Evolutionary conservation across 2,888 invertebrate species (phyloP), one percentile per base, ranked within the genome.

Genomic region (Alcis repandata): DNA sequence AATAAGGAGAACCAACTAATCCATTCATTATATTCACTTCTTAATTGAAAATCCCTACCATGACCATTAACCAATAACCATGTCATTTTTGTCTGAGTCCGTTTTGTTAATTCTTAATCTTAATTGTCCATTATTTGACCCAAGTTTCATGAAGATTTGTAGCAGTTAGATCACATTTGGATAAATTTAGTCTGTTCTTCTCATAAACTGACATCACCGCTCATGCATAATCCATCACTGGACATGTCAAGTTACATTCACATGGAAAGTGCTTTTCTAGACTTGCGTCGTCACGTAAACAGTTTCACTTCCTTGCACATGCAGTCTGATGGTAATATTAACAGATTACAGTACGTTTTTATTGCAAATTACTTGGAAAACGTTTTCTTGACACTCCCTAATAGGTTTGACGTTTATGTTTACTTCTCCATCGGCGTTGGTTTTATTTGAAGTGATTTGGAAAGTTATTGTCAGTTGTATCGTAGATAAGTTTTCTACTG

Each of bases 251-350:
- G 59, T 64, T 46, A 49, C 63, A 59, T 59, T 59, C 51, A 15
- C 53, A 52, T 60, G 64, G 70, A 71, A 70, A 72, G 69, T 69
- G 52, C 56, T 58, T 53, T 52, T 62, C 57, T 48, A 52, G 45
- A 65, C 68, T 63, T 53, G 63, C 58, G 52, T 40, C 52, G 57
- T 56, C 63, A 63, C 33, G 56, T 68, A 49, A 56, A 69, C 65
- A 70, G 64, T 72, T 72, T 70, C 72, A 69, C 72, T 70, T 66
- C 70, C 62, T 36, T 51, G 20, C 51, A 52, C 63, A 57, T 52
- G 43, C 19, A 10, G 32, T 10, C 38, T 58, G 52, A 51, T 41
- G 59, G 59, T 41, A 59, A 59, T 67, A 38, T 56, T 57, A 11
- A 57, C 22, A 11, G 45, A 58, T 57, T 58, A 57, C 60, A n/a